Base-by-base conservation (phyloP, 2,797 vertebrate genomes). In the Premnoplex brunnescens region DNA sequence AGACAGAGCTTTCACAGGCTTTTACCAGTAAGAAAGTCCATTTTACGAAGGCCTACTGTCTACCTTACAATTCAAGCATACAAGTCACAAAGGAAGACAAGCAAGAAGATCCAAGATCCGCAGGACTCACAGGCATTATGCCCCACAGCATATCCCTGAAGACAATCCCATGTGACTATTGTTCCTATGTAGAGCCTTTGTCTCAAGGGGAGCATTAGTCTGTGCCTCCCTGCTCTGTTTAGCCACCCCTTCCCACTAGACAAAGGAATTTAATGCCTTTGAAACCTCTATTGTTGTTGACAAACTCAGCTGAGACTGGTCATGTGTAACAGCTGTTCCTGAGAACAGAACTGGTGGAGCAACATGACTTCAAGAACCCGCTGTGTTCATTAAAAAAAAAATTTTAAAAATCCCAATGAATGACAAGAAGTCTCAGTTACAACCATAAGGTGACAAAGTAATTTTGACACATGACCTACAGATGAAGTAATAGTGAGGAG, bases 181-280 rank as follows among this genome's bases (percentile, higher is more conserved):
- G 46, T 0, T 80, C 63, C 68, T 68, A 9, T 2, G 2, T 21
- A 69, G 37, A 86, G 80, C 58, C 66, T 93, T 88, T 91, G 68
- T 84, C 63, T 88, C 66, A 74, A 46, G 8, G 9, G 27, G 4
- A 68, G 22, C 24, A 26, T 68, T 92, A 90, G 95, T 77, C 83
- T 91, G 90, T 41, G 76, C 34, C 26, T 75, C 46, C 44, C 58
- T 52, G 30, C 23, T 44, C 90, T 91, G 76, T 41, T 84, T 51
- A 81, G 66, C 44, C 56, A 84, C 44, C 37, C 27, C n/a, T 68
- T 86, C 41, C 64, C 69, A 75, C 0, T 2, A 91, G 90, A 92
- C 73, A 96, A 96, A 91, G 39, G 46, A 52, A 77, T 81, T 85
- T 83, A 75, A 95, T 11, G 67, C 83, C 88, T 93, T 85, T 74